Percentiles rank a stretch among this genome's conserved stretches.
These are phyloP conservation scores for Drosophila nasuta DNA, from an alignment of 1,140 invertebrate genomes.

Conservation along the genomic window DNA sequence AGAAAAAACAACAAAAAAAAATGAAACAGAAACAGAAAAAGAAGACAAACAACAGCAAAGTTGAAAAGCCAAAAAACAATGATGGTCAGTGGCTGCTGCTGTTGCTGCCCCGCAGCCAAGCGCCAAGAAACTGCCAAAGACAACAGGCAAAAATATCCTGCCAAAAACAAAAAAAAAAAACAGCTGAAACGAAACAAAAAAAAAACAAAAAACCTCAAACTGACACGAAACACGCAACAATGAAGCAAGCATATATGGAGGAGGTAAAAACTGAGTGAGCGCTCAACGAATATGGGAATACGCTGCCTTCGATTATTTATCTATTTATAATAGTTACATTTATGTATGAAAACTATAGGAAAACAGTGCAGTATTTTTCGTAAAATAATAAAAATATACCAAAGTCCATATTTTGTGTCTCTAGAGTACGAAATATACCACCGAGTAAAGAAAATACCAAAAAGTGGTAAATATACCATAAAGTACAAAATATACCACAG, in stretches of 20 bases:
- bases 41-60: conserved; percentile 50
- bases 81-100: conserved; percentile 54
- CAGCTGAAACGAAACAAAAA: neutral
- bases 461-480: no score
- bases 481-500: no score
- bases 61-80: conserved; percentile 81
- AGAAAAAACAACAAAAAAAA: neutral
- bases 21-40: conserved; percentile 9
- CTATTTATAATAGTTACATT: no score
- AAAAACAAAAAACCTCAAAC: conserved; percentile 36
- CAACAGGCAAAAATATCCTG: conserved; percentile 30
- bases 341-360: no score
- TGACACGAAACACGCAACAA: conserved; percentile 31
- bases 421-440: no score
- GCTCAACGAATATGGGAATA: neutral
- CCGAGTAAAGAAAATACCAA: no score
- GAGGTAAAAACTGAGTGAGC: conserved; percentile 12
- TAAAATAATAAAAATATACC: no score
- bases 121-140: conserved; percentile 65
- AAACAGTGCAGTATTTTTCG: no score
- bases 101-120: conserved; percentile 14
- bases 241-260: neutral
- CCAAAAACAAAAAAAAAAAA: conserved; percentile 12
- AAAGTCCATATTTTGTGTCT: no score
- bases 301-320: neutral